phyloP scores from a whole-genome alignment of 2,113 vertebrate genomes.

The Istiophorus platypterus region DNA sequence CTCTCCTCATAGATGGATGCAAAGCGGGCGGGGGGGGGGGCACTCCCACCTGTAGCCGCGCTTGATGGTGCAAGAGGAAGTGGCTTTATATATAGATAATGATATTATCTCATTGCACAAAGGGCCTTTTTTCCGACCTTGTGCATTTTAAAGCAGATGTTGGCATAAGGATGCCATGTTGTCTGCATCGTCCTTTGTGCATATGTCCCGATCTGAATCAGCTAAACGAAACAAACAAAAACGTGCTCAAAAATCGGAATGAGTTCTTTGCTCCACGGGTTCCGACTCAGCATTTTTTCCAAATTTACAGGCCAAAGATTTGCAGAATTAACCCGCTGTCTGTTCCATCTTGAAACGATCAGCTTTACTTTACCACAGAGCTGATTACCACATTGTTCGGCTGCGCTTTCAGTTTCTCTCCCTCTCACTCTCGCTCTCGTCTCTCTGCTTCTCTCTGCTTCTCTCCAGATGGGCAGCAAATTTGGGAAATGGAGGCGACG shows the following conservation, averaged over 20 bases:
- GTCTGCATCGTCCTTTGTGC: neutral
- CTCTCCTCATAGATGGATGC: too few relatives aligned
- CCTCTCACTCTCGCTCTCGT: conserved; percentile 12
- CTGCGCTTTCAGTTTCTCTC: neutral
- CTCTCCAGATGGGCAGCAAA: conserved; percentile 93
- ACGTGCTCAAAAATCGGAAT: neutral
- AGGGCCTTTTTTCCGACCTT: conserved; percentile 8
- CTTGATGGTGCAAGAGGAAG: conserved; percentile 54
- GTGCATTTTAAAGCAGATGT: conserved; percentile 8
- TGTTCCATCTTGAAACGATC: conserved; percentile 21
- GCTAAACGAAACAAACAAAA: too few relatives aligned
- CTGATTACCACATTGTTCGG: conserved; percentile 13
- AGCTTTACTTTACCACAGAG: conserved; percentile 1
- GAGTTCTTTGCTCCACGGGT: neutral
- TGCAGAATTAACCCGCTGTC: neutral
- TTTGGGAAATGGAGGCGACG: conserved; percentile 97
- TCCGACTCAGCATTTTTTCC: conserved; percentile 3
- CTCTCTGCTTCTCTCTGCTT: conserved; percentile 25
- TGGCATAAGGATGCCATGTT: too few relatives aligned
- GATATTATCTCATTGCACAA: conserved; percentile 45
- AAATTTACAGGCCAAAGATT: neutral
- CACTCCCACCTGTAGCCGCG: conserved; percentile 4
- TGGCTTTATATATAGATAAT: conserved; percentile 25
- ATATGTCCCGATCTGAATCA: too few relatives aligned
- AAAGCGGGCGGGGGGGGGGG: too few relatives aligned